Evolutionary conservation across 2,888 invertebrate species (phyloP).

Genomic region (Nymphalis polychloros): DNA sequence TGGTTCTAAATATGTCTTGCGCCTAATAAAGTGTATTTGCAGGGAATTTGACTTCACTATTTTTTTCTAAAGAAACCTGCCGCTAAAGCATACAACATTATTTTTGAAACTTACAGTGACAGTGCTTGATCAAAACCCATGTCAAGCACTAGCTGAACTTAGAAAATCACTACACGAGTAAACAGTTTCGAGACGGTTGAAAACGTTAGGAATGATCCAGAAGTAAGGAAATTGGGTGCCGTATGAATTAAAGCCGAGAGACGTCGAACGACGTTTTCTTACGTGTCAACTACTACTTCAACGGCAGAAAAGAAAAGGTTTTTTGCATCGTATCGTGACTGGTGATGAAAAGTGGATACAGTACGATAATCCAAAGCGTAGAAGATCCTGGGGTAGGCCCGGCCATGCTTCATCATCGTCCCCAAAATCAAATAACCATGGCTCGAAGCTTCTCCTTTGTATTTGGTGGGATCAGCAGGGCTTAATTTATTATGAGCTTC

Average conservation of each 20-base stretch:
- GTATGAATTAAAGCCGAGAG: constrained; percentile 38
- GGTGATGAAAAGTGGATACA: constrained; percentile 32
- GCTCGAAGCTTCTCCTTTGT: constrained; percentile 6
- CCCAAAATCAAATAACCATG: constrained; percentile 10
- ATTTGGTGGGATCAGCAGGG: constrained; percentile 11
- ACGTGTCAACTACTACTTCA: constrained; percentile 30
- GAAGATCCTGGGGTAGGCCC: constrained; percentile 27
- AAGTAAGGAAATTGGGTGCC: constrained; percentile 21
- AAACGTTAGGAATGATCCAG: constrained; percentile 23
- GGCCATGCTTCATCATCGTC: constrained; percentile 18
- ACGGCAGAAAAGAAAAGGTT: constrained; percentile 30
- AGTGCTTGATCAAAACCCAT: constrained; percentile 16
- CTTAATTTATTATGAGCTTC: constrained; percentile 15
- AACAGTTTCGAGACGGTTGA: constrained; percentile 23
- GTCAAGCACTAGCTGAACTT: no score
- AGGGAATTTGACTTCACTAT: constrained; percentile 22
- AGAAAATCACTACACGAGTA: no score
- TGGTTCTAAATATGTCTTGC: constrained; percentile 10
- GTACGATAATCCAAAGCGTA: constrained; percentile 28
- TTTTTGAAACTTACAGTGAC: constrained; percentile 17
- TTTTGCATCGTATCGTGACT: constrained; percentile 29
- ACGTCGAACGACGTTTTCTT: constrained; percentile 37
- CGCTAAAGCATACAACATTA: constrained; percentile 1
- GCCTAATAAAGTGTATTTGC: constrained; percentile 23
- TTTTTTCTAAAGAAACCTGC: constrained; percentile 8